Percentiles rank a stretch among this genome's conserved stretches.
Evolutionary conservation across 2,888 invertebrate genomes (phyloP).

Genomic region (Augochlorella aurata): DNA sequence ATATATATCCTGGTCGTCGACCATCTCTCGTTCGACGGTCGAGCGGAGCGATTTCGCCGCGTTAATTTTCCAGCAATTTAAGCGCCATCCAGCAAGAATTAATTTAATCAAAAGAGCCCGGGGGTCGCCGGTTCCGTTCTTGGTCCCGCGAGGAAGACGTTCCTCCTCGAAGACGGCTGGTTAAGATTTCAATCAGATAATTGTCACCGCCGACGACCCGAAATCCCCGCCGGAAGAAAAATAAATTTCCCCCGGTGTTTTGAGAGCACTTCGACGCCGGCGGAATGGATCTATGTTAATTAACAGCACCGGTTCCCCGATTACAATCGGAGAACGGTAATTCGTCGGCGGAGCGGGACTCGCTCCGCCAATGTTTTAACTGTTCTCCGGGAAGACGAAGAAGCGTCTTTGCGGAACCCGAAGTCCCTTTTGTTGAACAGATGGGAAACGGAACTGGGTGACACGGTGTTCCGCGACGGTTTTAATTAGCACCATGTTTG

Average conservation of each 20-base stretch:
- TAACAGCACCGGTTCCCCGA: not conserved
- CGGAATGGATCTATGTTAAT: slow-evolving; percentile 27
- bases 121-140: not conserved
- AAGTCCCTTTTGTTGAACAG: not conserved
- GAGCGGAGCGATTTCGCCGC: not conserved
- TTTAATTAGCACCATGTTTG: slow-evolving; percentile 2
- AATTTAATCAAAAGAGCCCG: slow-evolving; percentile 57
- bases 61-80: slow-evolving; percentile 39
- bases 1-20: no score
- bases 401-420: not conserved
- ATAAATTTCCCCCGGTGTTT: slow-evolving; percentile 24
- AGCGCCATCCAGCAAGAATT: slow-evolving; percentile 45
- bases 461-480: not conserved
- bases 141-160: not conserved
- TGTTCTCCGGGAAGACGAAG: not conserved
- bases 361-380: not conserved
- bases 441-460: not conserved
- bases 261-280: slow-evolving; percentile 32
- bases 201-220: slow-evolving; percentile 33
- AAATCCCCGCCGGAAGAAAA: slow-evolving; percentile 6
- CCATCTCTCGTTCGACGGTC: no score
- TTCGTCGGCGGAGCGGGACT: not conserved
- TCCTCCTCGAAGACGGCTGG: slow-evolving; percentile 29
- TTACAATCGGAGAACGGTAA: slow-evolving; percentile 8
- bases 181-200: slow-evolving; percentile 59